Evolutionary conservation across 2,888 invertebrate species (phyloP).

Genomic region (Lochmaea crataegi): DNA sequence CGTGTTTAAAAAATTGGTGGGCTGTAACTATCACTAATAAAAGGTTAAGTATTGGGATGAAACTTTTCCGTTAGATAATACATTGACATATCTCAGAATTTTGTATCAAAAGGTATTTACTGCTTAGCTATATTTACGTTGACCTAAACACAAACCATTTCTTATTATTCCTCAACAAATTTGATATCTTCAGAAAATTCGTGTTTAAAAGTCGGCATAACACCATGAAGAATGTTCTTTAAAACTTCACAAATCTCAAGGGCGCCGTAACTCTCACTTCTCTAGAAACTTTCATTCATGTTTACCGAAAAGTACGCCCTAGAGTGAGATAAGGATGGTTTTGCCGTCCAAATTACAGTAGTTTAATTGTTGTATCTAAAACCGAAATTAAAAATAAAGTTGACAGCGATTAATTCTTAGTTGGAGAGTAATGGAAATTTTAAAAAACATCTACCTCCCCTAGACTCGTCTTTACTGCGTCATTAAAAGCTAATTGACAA

Average conservation of each 20-base stretch:
- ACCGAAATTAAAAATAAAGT: not conserved
- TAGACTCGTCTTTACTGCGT: not conserved
- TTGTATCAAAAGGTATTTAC: too few species aligned
- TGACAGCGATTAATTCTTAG: not conserved
- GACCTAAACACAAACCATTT: not conserved
- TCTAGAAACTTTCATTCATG: slow-evolving; percentile 30
- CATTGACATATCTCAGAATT: too few species aligned
- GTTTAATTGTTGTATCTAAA: slow-evolving; percentile 16
- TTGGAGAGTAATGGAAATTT: not conserved
- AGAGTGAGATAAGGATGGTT: slow-evolving; percentile 22
- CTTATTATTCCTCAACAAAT: not conserved
- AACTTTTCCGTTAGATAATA: too few species aligned
- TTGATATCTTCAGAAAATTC: not conserved
- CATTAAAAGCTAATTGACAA: slow-evolving; percentile 3
- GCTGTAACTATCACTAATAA: too few species aligned
- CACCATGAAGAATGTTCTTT: slow-evolving; percentile 34
- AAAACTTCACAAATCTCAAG: slow-evolving; percentile 30
- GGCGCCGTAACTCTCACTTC: slow-evolving; percentile 27
- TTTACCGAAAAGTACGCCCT: slow-evolving; percentile 32
- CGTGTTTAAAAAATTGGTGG: too few species aligned
- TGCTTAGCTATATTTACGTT: not conserved
- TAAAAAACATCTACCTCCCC: not conserved
- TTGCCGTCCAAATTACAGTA: slow-evolving; percentile 24
- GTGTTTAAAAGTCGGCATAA: slow-evolving; percentile 18
- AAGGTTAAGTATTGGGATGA: too few species aligned